Percentiles rank a stretch among this genome's conserved stretches.
Evolutionary conservation across 2,797 vertebrate genomes (phyloP).

Genomic region (Eospalax fontanierii): DNA sequence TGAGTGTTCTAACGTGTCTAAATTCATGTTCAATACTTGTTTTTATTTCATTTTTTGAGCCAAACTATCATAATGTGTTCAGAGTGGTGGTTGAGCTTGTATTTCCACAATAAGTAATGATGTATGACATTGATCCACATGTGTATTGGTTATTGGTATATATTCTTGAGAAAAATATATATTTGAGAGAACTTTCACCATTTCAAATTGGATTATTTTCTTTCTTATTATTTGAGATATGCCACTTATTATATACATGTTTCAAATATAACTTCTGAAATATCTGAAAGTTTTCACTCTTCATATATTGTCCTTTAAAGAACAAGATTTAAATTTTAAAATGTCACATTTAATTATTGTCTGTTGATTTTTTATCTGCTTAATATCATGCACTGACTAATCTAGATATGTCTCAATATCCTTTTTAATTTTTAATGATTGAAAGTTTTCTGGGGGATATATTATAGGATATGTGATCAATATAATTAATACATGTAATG

Average conservation of each 20-base stretch:
- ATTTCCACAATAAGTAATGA: slow-evolving; percentile 36
- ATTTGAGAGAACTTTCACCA: background rate
- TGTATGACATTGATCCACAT: background rate
- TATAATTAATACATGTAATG: too few relatives aligned
- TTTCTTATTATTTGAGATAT: slow-evolving; percentile 17
- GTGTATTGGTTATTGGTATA: background rate
- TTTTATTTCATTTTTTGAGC: slow-evolving; percentile 34
- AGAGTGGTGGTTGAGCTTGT: background rate
- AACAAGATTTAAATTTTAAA: background rate
- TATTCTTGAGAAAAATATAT: background rate
- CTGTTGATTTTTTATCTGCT: background rate
- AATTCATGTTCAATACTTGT: background rate
- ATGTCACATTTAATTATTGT: background rate
- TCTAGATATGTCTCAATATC: too few relatives aligned
- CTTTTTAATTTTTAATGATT: slow-evolving; percentile 14
- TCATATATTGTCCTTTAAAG: background rate
- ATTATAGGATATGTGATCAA: background rate
- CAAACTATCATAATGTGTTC: background rate
- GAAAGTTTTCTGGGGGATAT: background rate
- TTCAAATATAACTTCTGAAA: background rate
- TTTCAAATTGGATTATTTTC: slow-evolving; percentile 20
- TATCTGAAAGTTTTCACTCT: too few relatives aligned
- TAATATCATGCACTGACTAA: background rate
- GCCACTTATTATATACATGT: background rate
- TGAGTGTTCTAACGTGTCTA: background rate